phyloP scores from a whole-genome alignment of 2,888 invertebrate species.

The Nasonia oneida region DNA sequence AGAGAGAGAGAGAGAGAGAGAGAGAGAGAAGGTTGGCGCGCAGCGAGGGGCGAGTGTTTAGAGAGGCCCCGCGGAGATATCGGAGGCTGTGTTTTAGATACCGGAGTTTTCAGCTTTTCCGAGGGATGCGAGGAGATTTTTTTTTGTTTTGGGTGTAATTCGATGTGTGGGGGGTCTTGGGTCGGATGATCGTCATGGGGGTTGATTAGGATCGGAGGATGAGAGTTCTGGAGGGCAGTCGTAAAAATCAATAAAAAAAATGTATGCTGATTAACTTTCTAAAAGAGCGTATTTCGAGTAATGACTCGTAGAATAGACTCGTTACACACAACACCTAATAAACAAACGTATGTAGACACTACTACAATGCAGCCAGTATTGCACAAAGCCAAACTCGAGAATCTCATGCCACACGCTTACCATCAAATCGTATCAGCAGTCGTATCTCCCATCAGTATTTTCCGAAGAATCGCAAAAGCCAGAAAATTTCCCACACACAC shows the following conservation, averaged over 20 bases:
- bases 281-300: neutral
- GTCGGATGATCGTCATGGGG: neutral
- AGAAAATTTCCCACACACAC: neutral
- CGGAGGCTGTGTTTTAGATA: neutral
- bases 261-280: no score
- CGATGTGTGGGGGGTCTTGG: neutral
- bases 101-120: neutral
- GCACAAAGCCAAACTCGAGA: neutral
- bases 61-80: no score
- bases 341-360: neutral
- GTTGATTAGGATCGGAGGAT: neutral
- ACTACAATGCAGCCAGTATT: neutral
- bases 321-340: neutral
- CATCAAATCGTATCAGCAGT: neutral
- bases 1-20: no score
- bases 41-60: neutral
- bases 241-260: no score
- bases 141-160: neutral
- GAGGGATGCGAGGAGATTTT: neutral
- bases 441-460: neutral
- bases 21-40: neutral
- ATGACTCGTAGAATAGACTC: neutral
- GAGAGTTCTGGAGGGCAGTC: neutral
- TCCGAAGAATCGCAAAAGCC: neutral
- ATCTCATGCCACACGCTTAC: neutral